Conservation (phyloP, 2,888 invertebrate species). For the Ferrisia virgata region DNA sequence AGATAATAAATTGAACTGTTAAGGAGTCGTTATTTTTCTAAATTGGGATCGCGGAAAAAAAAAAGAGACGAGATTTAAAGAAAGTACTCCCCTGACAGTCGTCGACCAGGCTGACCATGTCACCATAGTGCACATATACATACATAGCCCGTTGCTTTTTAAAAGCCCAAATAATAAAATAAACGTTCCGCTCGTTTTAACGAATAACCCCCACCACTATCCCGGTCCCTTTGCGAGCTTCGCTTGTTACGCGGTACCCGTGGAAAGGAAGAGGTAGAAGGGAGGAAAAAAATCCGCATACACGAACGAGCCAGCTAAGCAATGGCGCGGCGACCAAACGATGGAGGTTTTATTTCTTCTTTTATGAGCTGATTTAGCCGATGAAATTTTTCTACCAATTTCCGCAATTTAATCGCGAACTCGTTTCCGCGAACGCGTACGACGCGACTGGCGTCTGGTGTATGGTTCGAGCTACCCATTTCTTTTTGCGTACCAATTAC, state of each 20-base stretch:
- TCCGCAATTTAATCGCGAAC: constrained; percentile 3
- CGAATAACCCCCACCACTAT: not conserved
- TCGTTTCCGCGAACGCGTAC: not conserved
- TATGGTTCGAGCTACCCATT: not conserved
- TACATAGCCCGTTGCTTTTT: not conserved
- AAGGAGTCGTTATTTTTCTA: constrained; percentile 39
- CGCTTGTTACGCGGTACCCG: not conserved
- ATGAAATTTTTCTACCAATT: constrained; percentile 25
- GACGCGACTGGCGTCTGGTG: not conserved
- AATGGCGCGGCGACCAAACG: too few species aligned
- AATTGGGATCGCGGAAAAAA: constrained; percentile 39
- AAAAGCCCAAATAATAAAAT: constrained; percentile 39
- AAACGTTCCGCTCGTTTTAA: constrained; percentile 40
- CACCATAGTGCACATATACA: not conserved
- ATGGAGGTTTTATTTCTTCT: constrained; percentile 39
- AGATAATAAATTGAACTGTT: constrained; percentile 40
- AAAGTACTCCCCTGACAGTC: constrained; percentile 38
- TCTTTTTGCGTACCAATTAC: not conserved
- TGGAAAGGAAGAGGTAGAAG: not conserved
- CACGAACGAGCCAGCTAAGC: not conserved
- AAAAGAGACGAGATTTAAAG: constrained; percentile 8
- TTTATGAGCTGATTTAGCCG: constrained; percentile 37
- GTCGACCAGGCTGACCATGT: constrained; percentile 32
- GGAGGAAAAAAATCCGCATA: not conserved
- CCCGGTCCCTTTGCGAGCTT: too few species aligned